Base-by-base conservation (phyloP, 2,888 invertebrate species). In the Rosalia funebris region DNA sequence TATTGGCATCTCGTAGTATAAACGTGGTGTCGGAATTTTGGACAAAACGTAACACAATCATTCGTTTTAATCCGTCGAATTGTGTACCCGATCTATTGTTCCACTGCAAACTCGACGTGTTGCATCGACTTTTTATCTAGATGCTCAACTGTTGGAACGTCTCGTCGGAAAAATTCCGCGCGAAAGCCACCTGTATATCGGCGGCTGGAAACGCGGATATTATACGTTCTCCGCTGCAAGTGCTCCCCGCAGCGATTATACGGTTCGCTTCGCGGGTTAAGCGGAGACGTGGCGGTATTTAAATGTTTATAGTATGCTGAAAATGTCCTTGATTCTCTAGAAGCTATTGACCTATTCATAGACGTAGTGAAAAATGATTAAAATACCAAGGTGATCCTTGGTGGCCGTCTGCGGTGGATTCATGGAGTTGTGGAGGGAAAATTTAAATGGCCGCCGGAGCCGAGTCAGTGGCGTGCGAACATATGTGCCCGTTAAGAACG, bases 311-410 rank as follows among this genome's bases (percentile, higher is more conserved):
- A 20, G 11, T 34, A 60, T 62, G 34, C 47, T 37, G 57, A 50
- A 58, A 56, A 32, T 70, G 72, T 71, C 72, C 72, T 72, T 72
- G 72, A 71, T 71, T 69, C 67, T 60, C 42, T 55, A 70, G 68
- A 68, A 69, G 72, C 72, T 73, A 73, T 71, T 73, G 73, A 73
- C 73, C 73, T 70, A 73, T 71, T 71, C 73, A 68, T 71, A 66
- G 66, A 63, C 65, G 46, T 58, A 56, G 60, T 53, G 41, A 42
- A 53, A 53, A 53, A 42, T 42, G 20, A 53, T 53, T 53, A 32
- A 41, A 53, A 53, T 53, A 41, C 53, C 42, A 42, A 53, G 53
- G 53, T 42, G 53, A 53, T 41, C 11, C 42, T 25, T 11, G 20
- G 12, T 3, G 34, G 10, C 32, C 16, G 50, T 36, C 20, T 32